These are phyloP conservation scores for Xylota segnis DNA, from an alignment of 2,888 invertebrate species.

Conservation along the genomic window DNA sequence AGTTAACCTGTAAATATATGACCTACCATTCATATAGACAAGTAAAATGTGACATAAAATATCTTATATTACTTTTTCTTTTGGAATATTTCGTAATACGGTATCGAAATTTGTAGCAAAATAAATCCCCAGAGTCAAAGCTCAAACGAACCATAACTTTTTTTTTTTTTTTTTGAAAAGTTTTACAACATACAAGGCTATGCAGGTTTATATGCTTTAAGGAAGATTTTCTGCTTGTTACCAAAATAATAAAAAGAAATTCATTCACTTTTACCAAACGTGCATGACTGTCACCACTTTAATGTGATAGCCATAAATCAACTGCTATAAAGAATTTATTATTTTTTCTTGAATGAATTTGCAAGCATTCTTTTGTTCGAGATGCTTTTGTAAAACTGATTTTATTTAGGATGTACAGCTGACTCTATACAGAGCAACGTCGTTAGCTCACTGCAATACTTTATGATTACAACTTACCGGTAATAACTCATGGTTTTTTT, in stretches of 20 bases:
- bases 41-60: constrained; percentile 5
- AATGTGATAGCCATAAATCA: constrained; percentile 28
- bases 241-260: constrained; percentile 29
- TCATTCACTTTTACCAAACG: constrained; percentile 14
- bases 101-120: constrained; percentile 8
- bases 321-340: constrained; percentile 24
- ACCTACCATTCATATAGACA: background rate
- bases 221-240: constrained; percentile 5
- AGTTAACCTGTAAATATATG: constrained; percentile 1
- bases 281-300: constrained; percentile 21
- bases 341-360: constrained; percentile 7
- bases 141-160: constrained; percentile 3
- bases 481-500: background rate
- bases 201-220: constrained; percentile 1
- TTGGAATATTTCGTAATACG: background rate
- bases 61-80: background rate
- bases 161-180: constrained; percentile 18
- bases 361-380: background rate
- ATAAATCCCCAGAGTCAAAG: background rate
- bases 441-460: background rate
- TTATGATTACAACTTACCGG: background rate
- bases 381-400: background rate
- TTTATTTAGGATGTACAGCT: background rate
- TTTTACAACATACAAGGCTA: constrained; percentile 10
- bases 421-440: background rate